Evolutionary conservation across 2,888 invertebrate genomes (phyloP).

Genomic region (Megastigmus dorsalis): DNA sequence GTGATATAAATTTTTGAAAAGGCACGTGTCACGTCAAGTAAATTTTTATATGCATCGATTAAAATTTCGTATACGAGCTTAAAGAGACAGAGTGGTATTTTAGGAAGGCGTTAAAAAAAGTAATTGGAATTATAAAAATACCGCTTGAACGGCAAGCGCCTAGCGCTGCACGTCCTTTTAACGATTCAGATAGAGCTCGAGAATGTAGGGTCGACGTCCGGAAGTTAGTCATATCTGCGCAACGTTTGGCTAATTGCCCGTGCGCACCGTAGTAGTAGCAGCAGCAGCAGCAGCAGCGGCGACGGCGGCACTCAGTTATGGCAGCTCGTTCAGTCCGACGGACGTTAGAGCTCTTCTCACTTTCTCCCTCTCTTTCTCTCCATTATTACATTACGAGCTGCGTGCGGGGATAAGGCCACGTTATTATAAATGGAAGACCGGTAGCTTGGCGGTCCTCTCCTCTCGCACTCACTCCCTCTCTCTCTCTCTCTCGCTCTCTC

Average conservation of each 20-base stretch:
- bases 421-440: slow-evolving; percentile 72
- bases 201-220: slow-evolving; percentile 37
- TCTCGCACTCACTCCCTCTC: neutral
- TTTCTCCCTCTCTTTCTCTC: slow-evolving; percentile 38
- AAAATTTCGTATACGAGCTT: no score
- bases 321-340: slow-evolving; percentile 64
- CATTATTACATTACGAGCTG: slow-evolving; percentile 71
- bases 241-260: slow-evolving; percentile 64
- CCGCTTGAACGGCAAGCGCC: no score
- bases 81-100: no score
- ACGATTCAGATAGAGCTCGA: neutral
- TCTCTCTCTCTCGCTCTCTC: slow-evolving; percentile 36
- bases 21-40: neutral
- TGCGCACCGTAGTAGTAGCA: slow-evolving; percentile 48
- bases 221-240: slow-evolving; percentile 47
- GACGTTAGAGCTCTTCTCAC: slow-evolving; percentile 43
- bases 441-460: slow-evolving; percentile 62
- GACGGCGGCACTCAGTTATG: slow-evolving; percentile 63
- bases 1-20: no score
- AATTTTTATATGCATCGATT: no score
- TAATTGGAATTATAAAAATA: no score
- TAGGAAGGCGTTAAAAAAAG: no score
- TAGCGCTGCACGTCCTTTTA: neutral
- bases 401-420: slow-evolving; percentile 54
- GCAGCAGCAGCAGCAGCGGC: slow-evolving; percentile 49